Conservation (phyloP, 1,140 invertebrate genomes). For the Spodoptera frugiperda region DNA sequence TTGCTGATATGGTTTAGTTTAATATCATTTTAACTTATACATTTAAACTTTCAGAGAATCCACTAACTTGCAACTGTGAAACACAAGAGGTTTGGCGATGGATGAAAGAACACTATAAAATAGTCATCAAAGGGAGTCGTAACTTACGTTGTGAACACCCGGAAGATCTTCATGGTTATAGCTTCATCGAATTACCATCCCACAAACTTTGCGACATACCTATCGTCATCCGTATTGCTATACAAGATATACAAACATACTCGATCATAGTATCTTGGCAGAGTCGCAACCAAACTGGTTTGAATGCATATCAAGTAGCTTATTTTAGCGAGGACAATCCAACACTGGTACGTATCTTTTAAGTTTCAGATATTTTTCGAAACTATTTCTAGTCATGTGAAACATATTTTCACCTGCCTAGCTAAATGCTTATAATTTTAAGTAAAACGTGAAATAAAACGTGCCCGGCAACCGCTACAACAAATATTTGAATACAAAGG, state of each 20-base stretch:
- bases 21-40: background rate
- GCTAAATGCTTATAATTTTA: slow-evolving; percentile 59
- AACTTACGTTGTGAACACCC: slow-evolving; percentile 92
- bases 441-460: slow-evolving; percentile 61
- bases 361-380: slow-evolving; percentile 5
- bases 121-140: slow-evolving; percentile 85
- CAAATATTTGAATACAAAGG: slow-evolving; percentile 84
- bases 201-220: slow-evolving; percentile 93
- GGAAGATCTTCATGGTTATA: slow-evolving; percentile 90
- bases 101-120: slow-evolving; percentile 94
- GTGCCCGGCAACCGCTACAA: slow-evolving; percentile 71
- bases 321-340: slow-evolving; percentile 91
- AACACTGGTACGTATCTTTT: slow-evolving; percentile 65
- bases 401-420: slow-evolving; percentile 50
- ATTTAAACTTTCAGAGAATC: slow-evolving; percentile 90
- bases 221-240: slow-evolving; percentile 92
- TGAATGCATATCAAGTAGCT: slow-evolving; percentile 94
- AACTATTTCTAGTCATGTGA: slow-evolving; percentile 27
- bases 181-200: slow-evolving; percentile 92
- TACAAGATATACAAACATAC: slow-evolving; percentile 95
- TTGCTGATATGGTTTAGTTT: background rate
- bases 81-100: slow-evolving; percentile 95
- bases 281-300: slow-evolving; percentile 93
- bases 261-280: slow-evolving; percentile 96
- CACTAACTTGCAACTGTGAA: slow-evolving; percentile 93